A percentile compares a stretch with the other conserved stretches of the same genome.
Evolutionary conservation across 64 coral and sea anemone genomes (phyloP).

Genomic region (Porites australiensis): DNA sequence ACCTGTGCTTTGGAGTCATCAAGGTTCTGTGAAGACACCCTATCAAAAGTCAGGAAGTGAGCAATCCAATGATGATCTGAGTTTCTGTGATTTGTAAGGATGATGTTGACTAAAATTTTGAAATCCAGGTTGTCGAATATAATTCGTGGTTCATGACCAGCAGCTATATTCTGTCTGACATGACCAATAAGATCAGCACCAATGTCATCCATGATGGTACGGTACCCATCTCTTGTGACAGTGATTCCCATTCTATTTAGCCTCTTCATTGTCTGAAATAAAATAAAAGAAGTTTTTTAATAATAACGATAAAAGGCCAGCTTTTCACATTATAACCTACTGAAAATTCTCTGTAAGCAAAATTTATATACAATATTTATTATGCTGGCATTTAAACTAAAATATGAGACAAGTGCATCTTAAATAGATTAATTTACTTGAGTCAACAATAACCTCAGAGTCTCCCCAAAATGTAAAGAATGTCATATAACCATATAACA

Average conservation of each 20-base stretch:
- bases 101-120: slow-evolving; percentile 66
- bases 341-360: too few relatives aligned
- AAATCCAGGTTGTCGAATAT: slow-evolving; percentile 66
- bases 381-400: too few relatives aligned
- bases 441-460: too few relatives aligned
- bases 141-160: slow-evolving; percentile 40
- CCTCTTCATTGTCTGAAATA: slow-evolving; percentile 53
- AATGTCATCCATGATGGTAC: slow-evolving; percentile 64
- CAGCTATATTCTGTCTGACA: slow-evolving; percentile 37
- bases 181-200: slow-evolving; percentile 47
- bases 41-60: slow-evolving; percentile 61
- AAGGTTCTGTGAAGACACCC: slow-evolving; percentile 58
- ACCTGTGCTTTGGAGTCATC: slow-evolving; percentile 61
- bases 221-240: slow-evolving; percentile 37
- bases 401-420: too few relatives aligned
- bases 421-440: too few relatives aligned
- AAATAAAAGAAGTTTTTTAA: background rate
- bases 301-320: too few relatives aligned
- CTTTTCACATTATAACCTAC: too few relatives aligned
- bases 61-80: slow-evolving; percentile 75
- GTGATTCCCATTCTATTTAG: slow-evolving; percentile 40
- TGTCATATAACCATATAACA: too few relatives aligned
- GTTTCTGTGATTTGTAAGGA: slow-evolving; percentile 63
- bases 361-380: too few relatives aligned
- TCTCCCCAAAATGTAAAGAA: too few relatives aligned